Base-by-base conservation (phyloP, 1,140 invertebrate genomes). In the Drosophila kanapiae region DNA sequence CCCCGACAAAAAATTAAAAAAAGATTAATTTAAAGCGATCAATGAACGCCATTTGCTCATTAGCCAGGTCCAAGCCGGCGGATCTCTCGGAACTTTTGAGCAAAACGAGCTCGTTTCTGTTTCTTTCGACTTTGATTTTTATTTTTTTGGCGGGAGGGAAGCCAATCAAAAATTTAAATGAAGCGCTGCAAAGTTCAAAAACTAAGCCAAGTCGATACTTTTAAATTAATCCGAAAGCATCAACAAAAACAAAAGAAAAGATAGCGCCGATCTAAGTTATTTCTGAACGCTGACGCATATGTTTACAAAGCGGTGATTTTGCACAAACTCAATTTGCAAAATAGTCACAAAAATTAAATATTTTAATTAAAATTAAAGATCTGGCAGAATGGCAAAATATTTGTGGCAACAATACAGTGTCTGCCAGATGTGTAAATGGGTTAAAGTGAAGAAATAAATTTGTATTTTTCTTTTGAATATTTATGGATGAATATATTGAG, bases 1-100 rank as follows among this genome's bases (percentile, higher is more conserved):
- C 85, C 84, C 85, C 45, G 23, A 68, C n/a, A 33, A 86, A 82
- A 90, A 90, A 85, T 90, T 85, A 90, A 77, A 88, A 90, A 90
- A 90, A 90, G 85, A 90, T 90, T 90, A 90, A 90, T 90, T 90
- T 90, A 90, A 90, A 85, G 85, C 85, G 85, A 90, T 90, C 85
- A 90, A 83, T 90, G 85, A 90, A 90, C 85, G 85, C 85, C 85
- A 90, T 90, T 90, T 90, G 85, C 85, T 90, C 85, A 90, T 90
- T 90, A 90, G 85, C 75, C 75, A 61, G 63, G 57, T 60, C 60
- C 57, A 78, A 27, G 54, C 77, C 80, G 80, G 65, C 77, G 84
- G 80, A 87, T 87, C 83, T 72, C 43, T 72, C 67, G 51, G 69
- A 58, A 59, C 65, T 72, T 72, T 47, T 72, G 14, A 48, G 47